Conservation (phyloP, 2,797 vertebrate genomes). For the Lutjanus campechanus region DNA sequence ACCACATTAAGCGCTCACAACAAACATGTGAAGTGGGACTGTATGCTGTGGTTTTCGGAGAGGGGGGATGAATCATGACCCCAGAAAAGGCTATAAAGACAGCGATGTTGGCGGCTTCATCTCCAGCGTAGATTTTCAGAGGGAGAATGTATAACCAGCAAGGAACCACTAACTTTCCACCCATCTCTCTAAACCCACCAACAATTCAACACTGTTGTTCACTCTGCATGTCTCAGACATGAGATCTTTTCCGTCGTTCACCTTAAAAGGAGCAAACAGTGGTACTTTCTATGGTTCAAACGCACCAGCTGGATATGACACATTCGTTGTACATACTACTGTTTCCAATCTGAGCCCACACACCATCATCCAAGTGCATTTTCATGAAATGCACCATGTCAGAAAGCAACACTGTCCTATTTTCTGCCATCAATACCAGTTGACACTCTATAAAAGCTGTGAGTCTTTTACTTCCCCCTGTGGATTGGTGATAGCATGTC, state of each 20-base stretch:
- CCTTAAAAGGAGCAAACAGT: background rate
- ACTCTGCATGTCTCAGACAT: background rate
- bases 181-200: constrained; percentile 3
- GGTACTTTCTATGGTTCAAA: background rate
- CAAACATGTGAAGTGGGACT: constrained; percentile 41
- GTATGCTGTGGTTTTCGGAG: constrained; percentile 42
- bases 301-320: background rate
- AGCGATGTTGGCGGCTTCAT: constrained; percentile 33
- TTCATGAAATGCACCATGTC: constrained; percentile 6
- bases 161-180: constrained; percentile 7
- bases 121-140: constrained; percentile 17
- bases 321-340: background rate
- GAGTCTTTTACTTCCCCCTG: constrained; percentile 24
- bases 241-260: background rate
- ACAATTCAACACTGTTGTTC: background rate
- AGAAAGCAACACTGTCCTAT: constrained; percentile 27
- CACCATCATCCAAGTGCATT: background rate
- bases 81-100: constrained; percentile 18
- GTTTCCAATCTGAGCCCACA: constrained; percentile 16
- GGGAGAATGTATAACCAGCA: background rate
- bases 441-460: constrained; percentile 42
- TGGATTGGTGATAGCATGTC: constrained; percentile 29
- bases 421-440: constrained; percentile 3
- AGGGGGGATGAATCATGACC: constrained; percentile 40
- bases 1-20: constrained; percentile 54